A percentile compares a stretch with the other conserved stretches of the same genome.
Evolutionary conservation across 2,888 invertebrate species (phyloP).

Genomic region (Heliconius cydno): DNA sequence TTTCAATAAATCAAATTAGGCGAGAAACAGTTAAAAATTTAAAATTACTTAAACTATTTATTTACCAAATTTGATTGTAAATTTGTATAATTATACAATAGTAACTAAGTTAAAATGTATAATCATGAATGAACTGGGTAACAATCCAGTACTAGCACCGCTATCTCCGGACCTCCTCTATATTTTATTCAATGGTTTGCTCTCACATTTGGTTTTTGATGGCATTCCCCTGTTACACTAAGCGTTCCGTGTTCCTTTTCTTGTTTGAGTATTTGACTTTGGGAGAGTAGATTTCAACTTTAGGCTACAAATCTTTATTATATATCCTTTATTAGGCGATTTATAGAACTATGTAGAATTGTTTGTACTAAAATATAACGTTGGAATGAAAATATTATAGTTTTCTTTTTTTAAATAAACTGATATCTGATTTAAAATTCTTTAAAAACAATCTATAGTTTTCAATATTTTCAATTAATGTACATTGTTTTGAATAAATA

Average conservation of each 20-base stretch:
- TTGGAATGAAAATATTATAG: no score
- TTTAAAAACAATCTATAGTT: no score
- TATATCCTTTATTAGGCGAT: not conserved
- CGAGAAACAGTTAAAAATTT: no score
- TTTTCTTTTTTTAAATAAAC: no score
- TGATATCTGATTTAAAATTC: no score
- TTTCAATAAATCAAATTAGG: no score
- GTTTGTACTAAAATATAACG: not conserved
- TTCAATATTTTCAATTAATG: no score
- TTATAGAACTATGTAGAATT: not conserved
- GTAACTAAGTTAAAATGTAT: not conserved
- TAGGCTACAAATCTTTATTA: conserved; percentile 18
- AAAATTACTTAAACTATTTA: no score
- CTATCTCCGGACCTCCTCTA: conserved; percentile 27
- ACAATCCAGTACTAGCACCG: not conserved
- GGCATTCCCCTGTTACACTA: conserved; percentile 46
- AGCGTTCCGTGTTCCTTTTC: conserved; percentile 44
- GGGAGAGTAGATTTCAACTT: conserved; percentile 13
- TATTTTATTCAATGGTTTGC: conserved; percentile 49
- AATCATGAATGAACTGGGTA: not conserved
- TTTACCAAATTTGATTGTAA: no score
- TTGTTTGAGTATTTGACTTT: conserved; percentile 38
- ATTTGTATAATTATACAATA: not conserved
- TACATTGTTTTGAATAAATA: no score
- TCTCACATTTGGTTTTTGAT: conserved; percentile 46